These are phyloP conservation scores for Alloplasta piceator DNA, from an alignment of 2,888 invertebrate genomes.

Conservation along the genomic window DNA sequence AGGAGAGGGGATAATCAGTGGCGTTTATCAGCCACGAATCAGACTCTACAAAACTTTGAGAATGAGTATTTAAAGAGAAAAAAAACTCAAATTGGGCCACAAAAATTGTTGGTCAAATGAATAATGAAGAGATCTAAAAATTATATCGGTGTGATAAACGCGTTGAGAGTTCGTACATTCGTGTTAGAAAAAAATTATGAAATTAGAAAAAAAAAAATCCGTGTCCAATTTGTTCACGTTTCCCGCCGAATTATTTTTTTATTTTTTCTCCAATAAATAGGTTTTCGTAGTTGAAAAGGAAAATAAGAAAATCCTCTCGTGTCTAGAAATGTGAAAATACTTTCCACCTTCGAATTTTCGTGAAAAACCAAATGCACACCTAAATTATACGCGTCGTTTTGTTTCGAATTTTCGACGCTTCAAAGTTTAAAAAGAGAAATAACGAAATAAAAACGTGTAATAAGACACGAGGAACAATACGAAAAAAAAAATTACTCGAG, in stretches of 20 bases:
- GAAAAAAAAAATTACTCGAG: conserved; percentile 12
- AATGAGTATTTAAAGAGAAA: neutral
- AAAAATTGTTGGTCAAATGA: neutral
- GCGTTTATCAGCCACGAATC: neutral
- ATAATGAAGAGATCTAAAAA: conserved; percentile 17
- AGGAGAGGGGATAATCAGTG: neutral
- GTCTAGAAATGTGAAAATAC: no score
- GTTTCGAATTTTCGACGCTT: conserved; percentile 48
- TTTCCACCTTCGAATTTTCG: no score
- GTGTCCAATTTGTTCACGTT: no score
- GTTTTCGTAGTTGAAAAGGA: no score
- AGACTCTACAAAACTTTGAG: neutral
- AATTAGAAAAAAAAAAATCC: no score
- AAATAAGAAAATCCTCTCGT: no score
- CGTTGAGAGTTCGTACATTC: conserved; percentile 47
- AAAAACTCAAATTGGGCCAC: neutral
- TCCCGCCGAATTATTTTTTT: no score
- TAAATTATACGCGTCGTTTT: conserved; percentile 27
- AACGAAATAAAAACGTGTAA: neutral
- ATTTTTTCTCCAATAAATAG: no score
- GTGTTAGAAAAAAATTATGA: neutral
- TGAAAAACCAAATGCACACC: no score
- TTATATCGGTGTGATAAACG: conserved; percentile 53
- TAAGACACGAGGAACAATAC: conserved; percentile 5
- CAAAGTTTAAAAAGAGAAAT: conserved; percentile 49